Base-by-base conservation (phyloP, 2,797 vertebrate genomes). In the Australoheros facetus region DNA sequence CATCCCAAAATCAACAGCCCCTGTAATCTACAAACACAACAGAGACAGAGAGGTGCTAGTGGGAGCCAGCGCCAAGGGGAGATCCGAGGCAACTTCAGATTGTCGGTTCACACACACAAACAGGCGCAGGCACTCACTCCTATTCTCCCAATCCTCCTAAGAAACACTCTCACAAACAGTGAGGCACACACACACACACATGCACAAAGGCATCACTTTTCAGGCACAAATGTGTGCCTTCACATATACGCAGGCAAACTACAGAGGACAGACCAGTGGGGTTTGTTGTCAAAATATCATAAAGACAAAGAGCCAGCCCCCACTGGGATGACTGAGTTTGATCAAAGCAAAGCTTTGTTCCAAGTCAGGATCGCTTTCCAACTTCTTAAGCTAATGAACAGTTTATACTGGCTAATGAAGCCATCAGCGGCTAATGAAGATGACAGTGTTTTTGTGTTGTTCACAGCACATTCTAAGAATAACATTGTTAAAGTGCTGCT, bases 1-100 rank as follows among this genome's bases (percentile, higher is more conserved):
- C 79, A 88, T 90, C 83, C 82, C 72, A 89, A 88, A 93, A 93
- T 92, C 93, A 93, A 93, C 93, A 90, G 84, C 70, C 75, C 54
- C 87, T 92, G 83, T 91, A 91, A 94, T 95, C 92, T 94, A 89
- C 90, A 93, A 94, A 92, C 91, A 90, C 93, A 91, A 82, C 89
- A 76, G 87, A 90, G 84, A 86, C 80, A 78, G 81, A 78, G 81
- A 80, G 82, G 59, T 71, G 87, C 88, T 84, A 78, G 78, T 58
- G 81, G 86, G 83, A 91, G 87, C 82, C 80, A 5, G 75, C 19
- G 87, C 87, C 77, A 56, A 85, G 74, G 89, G 88, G 89, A 93
- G 88, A 91, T 91, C 82, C 83, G 81, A 89, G 80, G 82, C 75
- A 80, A 89, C 86, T 91, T 90, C 73, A 89, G 75, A 91, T 93